These are phyloP conservation scores for Nycticryphes semicollaris DNA, from an alignment of 2,113 vertebrate species.

Conservation along the genomic window DNA sequence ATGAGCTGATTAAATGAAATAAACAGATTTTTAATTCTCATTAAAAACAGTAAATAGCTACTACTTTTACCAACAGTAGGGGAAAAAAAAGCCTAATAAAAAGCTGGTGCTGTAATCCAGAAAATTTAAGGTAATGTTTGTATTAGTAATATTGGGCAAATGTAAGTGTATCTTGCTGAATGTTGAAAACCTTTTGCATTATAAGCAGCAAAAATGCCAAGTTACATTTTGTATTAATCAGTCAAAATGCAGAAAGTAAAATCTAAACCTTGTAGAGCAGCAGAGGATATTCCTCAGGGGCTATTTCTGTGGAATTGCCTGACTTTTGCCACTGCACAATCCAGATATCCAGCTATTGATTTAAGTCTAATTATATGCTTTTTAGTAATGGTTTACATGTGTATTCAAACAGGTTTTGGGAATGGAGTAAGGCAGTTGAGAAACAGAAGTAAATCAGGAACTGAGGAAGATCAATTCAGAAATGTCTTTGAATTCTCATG, in stretches of 20 bases:
- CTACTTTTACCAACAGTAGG: conserved; percentile 8
- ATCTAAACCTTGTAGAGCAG: conserved; percentile 62
- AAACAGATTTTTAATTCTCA: conserved; percentile 53
- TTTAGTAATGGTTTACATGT: conserved; percentile 74
- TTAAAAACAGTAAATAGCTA: conserved; percentile 32
- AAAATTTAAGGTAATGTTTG: conserved; percentile 57
- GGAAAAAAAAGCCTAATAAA: not conserved
- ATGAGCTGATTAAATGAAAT: conserved; percentile 54
- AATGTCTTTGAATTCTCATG: not conserved
- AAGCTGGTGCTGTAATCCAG: conserved; percentile 15
- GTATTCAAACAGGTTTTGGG: conserved; percentile 56
- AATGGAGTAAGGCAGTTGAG: conserved; percentile 3
- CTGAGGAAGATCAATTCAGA: not conserved
- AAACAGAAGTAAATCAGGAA: not conserved
- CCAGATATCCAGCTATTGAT: conserved; percentile 76
- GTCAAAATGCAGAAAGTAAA: conserved; percentile 75
- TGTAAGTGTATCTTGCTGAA: conserved; percentile 49
- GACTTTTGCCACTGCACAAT: conserved; percentile 69
- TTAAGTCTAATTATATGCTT: conserved; percentile 75
- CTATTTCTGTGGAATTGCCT: conserved; percentile 68
- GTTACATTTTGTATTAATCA: conserved; percentile 77
- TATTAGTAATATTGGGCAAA: conserved; percentile 47
- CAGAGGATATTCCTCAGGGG: conserved; percentile 69
- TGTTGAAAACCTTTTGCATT: conserved; percentile 71
- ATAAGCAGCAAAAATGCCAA: conserved; percentile 73